Conservation (phyloP, 2,113 vertebrate species). For the Rhegmatorhina hoffmannsi region DNA sequence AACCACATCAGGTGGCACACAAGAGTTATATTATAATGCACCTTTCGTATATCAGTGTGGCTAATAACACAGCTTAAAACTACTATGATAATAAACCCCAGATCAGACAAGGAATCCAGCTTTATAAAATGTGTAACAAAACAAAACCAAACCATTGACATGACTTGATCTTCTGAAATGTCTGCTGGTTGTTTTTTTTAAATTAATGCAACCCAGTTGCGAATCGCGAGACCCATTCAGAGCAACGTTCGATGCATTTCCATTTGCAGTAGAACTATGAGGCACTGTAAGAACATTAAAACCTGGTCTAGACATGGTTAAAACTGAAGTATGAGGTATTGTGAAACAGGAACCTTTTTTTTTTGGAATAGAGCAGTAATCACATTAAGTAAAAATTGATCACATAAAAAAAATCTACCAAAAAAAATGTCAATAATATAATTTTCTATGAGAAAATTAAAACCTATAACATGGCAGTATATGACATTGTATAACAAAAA, state of each 20-base stretch:
- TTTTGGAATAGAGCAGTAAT: constrained; percentile 95
- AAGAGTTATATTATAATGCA: constrained; percentile 74
- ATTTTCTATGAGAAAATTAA: constrained; percentile 97
- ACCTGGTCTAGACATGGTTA: constrained; percentile 81
- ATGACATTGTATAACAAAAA: constrained; percentile 87
- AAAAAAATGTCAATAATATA: constrained; percentile 91
- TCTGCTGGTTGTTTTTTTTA: constrained; percentile 63
- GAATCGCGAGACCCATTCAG: constrained; percentile 78
- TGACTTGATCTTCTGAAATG: constrained; percentile 63
- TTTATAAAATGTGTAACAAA: constrained; percentile 48
- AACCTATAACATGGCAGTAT: constrained; percentile 90
- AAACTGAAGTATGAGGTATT: constrained; percentile 95
- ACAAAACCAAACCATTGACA: neutral
- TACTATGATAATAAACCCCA: constrained; percentile 71
- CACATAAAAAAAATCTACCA: constrained; percentile 84
- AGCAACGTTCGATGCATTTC: constrained; percentile 73
- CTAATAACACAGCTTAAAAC: constrained; percentile 73
- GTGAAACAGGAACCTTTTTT: constrained; percentile 85
- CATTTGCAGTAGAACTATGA: constrained; percentile 76
- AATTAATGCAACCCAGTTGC: constrained; percentile 76
- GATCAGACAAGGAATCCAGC: constrained; percentile 71
- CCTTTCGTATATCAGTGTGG: constrained; percentile 70
- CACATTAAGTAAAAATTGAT: constrained; percentile 89
- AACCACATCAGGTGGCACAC: constrained; percentile 55
- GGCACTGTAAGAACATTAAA: constrained; percentile 76